Evolutionary conservation across 2,888 invertebrate species (phyloP), one percentile per base, ranked within the genome.

Genomic region (Coelinius sp.): DNA sequence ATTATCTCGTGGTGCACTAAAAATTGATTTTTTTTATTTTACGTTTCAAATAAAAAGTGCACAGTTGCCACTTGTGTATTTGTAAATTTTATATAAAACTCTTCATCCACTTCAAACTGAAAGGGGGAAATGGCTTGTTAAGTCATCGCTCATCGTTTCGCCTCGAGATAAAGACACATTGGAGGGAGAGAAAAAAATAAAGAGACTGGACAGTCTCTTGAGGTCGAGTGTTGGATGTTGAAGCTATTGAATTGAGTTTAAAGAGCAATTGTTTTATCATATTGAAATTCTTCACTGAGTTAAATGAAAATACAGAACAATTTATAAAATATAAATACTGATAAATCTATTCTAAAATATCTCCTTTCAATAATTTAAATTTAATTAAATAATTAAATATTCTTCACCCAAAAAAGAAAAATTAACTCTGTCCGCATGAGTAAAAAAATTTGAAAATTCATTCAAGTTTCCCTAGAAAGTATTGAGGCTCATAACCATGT

Each of bases 401-500:
- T n/a, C n/a, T n/a, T n/a, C n/a, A n/a, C n/a, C n/a, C n/a, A n/a
- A n/a, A 31, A 31, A 31, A 31, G 31, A 31, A 31, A 31, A 5
- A 7, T 5, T 7, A 31, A 31, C 7, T 31, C 3, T 7, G 31
- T 3, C 5, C 31, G 31, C 31, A 31, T 31, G 7, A 31, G 31
- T 5, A 31, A 31, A 31, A 31, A 31, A 31, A 5, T 3, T 31
- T 31, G n/a, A 25, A 53, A 25, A 53, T 53, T n/a, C 25, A 14
- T 53, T 53, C 25, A 24, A 27, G 53, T 53, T 35, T 35, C 59
- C 59, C 20, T 59, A 35, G 59, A 59, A 59, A 59, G 59, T 59
- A 53, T 27, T 27, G 59, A 8, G 38, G 35, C 20, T 20, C 41
- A 80, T 78, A n/a, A 78, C 83, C 84, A 83, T 84, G 80, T 84